Evolutionary conservation across 2,888 invertebrate species (phyloP).

Genomic region (Drosophila affinis): DNA sequence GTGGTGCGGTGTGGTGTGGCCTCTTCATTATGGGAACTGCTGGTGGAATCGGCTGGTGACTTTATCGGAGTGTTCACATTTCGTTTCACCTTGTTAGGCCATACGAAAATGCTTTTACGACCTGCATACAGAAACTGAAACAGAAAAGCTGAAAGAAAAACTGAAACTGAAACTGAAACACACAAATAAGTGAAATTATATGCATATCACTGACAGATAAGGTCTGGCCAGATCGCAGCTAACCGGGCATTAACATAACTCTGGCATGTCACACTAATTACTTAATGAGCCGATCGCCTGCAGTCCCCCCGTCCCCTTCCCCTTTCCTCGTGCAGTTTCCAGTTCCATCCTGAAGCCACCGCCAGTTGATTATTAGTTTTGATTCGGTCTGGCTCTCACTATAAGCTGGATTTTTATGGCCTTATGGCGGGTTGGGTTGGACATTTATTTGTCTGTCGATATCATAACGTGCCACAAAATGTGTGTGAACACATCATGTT

Average conservation of each 20-base stretch:
- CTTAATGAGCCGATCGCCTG: constrained; percentile 76
- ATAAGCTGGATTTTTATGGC: constrained; percentile 39
- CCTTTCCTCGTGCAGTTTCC: background rate
- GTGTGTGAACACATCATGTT: constrained; percentile 52
- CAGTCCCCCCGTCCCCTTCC: background rate
- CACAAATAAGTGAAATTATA: constrained; percentile 68
- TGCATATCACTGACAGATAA: constrained; percentile 70
- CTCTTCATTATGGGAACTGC: constrained; percentile 28
- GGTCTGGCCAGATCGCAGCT: constrained; percentile 58
- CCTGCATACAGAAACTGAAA: constrained; percentile 44
- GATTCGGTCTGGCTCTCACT: constrained; percentile 28
- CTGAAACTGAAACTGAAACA: constrained; percentile 9
- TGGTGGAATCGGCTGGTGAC: constrained; percentile 34
- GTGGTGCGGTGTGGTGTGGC: constrained; percentile 19
- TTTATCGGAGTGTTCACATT: constrained; percentile 66
- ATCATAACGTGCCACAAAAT: constrained; percentile 59
- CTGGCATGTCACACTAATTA: constrained; percentile 83
- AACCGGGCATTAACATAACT: constrained; percentile 78
- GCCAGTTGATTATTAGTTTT: constrained; percentile 39
- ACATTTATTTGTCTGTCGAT: constrained; percentile 68
- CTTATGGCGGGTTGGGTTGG: constrained; percentile 33
- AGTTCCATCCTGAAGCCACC: constrained; percentile 15
- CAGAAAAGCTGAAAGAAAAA: background rate
- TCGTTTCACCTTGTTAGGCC: constrained; percentile 76
- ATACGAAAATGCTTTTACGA: constrained; percentile 69